Conservation (phyloP, 2,113 vertebrate genomes). For the Bos javanicus region DNA sequence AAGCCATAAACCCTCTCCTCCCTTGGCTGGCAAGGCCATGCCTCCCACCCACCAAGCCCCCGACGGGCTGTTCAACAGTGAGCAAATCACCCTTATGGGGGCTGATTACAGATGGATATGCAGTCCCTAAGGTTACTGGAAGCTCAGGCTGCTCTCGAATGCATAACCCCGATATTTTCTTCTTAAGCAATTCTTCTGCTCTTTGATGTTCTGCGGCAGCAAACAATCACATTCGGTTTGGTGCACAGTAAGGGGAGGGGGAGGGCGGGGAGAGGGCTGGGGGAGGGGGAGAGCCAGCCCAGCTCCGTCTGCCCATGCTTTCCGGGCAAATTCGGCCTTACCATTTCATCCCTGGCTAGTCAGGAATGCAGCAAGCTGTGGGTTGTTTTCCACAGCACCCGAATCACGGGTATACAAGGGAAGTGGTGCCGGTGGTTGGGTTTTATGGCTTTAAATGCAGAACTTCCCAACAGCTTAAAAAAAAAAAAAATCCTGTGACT, state of each 20-base stretch:
- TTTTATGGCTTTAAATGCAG: slow-evolving; percentile 11
- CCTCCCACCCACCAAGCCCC: neutral
- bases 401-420: neutral
- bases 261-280: rapidly evolving
- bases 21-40: neutral
- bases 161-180: slow-evolving; percentile 59
- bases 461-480: neutral
- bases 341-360: slow-evolving; percentile 50
- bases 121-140: neutral
- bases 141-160: slow-evolving; percentile 13
- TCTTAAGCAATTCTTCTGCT: slow-evolving; percentile 47
- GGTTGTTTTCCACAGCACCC: neutral
- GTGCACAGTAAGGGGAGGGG: neutral
- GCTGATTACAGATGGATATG: neutral
- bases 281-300: neutral
- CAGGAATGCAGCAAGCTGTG: slow-evolving; percentile 3
- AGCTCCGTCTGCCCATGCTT: neutral
- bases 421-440: neutral
- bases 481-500: neutral
- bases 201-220: slow-evolving; percentile 35
- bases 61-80: neutral
- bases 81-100: neutral
- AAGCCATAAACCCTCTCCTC: neutral
- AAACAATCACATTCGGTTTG: slow-evolving; percentile 7
- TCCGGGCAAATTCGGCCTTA: neutral